These are phyloP conservation scores for Zosterops pallidus DNA, from an alignment of 2,113 vertebrate genomes.

Conservation along the genomic window DNA sequence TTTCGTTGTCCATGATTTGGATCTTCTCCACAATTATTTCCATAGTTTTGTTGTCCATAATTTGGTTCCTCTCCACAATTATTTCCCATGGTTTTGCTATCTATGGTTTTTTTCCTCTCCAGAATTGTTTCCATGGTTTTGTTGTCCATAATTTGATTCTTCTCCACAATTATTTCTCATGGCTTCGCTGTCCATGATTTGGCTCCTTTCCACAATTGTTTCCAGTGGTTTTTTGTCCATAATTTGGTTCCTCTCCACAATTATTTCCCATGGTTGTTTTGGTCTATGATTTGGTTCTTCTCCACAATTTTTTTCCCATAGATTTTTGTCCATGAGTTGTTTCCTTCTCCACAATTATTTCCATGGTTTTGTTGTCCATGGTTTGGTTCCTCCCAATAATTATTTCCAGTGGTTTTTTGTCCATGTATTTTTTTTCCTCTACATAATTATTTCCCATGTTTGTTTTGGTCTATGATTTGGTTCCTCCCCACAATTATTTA, in stretches of 20 bases:
- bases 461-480: no score
- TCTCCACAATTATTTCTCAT: not conserved
- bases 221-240: not conserved
- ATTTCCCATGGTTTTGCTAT: not conserved
- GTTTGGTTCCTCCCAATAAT: fast-evolving
- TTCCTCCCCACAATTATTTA: not conserved
- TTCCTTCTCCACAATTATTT: no score
- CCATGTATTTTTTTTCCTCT: not conserved
- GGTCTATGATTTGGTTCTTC: fast-evolving
- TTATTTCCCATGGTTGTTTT: no score
- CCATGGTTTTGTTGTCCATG: not conserved
- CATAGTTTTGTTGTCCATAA: not conserved
- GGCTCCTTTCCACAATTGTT: fast-evolving
- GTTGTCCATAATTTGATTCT: no score
- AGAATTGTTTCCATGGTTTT: fast-evolving
- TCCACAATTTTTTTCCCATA: not conserved
- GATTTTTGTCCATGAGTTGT: not conserved
- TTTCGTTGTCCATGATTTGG: fast-evolving
- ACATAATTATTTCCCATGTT: not conserved
- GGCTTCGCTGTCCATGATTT: not conserved
- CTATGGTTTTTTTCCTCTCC: fast-evolving
- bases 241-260: fast-evolving
- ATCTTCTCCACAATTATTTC: no score
- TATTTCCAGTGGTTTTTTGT: not conserved
- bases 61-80: not conserved